Percentiles rank a stretch among this genome's conserved stretches.
phyloP scores from a whole-genome alignment of 2,797 vertebrate genomes.

The Tragelaphus oryx region DNA sequence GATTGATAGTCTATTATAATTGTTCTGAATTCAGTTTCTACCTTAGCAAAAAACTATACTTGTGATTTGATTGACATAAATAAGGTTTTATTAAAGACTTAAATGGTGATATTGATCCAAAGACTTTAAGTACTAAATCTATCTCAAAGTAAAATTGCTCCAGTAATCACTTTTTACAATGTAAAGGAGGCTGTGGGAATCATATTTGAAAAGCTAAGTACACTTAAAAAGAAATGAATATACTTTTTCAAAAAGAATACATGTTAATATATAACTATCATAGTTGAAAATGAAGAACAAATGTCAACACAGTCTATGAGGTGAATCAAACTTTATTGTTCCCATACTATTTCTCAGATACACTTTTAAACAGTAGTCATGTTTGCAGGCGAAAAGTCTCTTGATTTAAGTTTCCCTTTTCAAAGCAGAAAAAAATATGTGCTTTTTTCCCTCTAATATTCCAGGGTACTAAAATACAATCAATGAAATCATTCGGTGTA shows the following conservation, averaged over 20 bases:
- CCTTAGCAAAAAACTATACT: conserved; percentile 50
- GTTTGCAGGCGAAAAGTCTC: background rate
- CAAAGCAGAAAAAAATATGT: background rate
- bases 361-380: conserved; percentile 14
- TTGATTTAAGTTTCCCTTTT: conserved; percentile 34
- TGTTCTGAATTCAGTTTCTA: conserved; percentile 62
- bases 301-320: conserved; percentile 30
- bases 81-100: conserved; percentile 58
- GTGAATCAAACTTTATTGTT: conserved; percentile 44
- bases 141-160: conserved; percentile 52
- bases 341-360: conserved; percentile 12
- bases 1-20: conserved; percentile 66
- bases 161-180: conserved; percentile 44
- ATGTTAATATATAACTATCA: background rate
- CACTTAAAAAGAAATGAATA: conserved; percentile 38
- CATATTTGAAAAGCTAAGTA: conserved; percentile 40
- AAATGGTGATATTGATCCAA: conserved; percentile 67
- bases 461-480: conserved; percentile 11
- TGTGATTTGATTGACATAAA: conserved; percentile 64
- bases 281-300: background rate
- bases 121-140: conserved; percentile 55
- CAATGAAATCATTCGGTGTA: conserved; percentile 20
- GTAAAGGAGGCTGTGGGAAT: background rate
- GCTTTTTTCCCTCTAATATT: conserved; percentile 33
- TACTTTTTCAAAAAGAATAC: conserved; percentile 25